phyloP scores from a whole-genome alignment of 2,113 vertebrate genomes.

The Condylura cristata region DNA sequence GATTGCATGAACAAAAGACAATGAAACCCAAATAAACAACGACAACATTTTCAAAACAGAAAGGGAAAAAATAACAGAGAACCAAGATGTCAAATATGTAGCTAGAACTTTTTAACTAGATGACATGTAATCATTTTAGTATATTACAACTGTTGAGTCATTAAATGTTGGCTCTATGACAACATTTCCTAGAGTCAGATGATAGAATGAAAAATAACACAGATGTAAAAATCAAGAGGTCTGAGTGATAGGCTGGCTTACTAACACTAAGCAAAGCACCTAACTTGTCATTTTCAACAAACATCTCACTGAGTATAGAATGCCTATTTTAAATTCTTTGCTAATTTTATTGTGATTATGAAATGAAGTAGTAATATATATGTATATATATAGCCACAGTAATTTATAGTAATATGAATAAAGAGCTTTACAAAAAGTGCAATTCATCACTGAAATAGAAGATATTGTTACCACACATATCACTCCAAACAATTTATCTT shows the following conservation, averaged over 20 bases:
- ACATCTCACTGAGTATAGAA: not conserved
- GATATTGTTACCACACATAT: not conserved
- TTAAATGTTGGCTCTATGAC: not conserved
- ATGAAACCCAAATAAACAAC: slow-evolving; percentile 86
- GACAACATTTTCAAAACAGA: slow-evolving; percentile 73
- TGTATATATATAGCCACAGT: not conserved
- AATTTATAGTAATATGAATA: slow-evolving; percentile 21
- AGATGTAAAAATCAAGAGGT: not conserved
- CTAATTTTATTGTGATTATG: not conserved
- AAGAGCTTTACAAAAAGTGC: slow-evolving; percentile 22
- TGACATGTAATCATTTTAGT: not conserved
- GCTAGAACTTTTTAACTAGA: not conserved
- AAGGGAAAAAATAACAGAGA: not conserved
- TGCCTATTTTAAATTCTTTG: not conserved
- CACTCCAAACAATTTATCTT: not conserved
- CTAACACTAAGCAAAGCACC: not conserved
- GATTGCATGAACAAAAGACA: slow-evolving; percentile 93
- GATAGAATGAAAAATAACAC: not conserved
- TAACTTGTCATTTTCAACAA: slow-evolving; percentile 30
- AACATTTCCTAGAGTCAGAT: not conserved
- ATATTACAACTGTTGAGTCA: not conserved
- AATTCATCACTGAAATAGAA: not conserved
- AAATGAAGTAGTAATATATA: not conserved
- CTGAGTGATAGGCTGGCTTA: not conserved
- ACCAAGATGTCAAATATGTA: too few relatives aligned